Conservation (phyloP, 2,888 invertebrate genomes). For the Drosophila nr. fundita region DNA sequence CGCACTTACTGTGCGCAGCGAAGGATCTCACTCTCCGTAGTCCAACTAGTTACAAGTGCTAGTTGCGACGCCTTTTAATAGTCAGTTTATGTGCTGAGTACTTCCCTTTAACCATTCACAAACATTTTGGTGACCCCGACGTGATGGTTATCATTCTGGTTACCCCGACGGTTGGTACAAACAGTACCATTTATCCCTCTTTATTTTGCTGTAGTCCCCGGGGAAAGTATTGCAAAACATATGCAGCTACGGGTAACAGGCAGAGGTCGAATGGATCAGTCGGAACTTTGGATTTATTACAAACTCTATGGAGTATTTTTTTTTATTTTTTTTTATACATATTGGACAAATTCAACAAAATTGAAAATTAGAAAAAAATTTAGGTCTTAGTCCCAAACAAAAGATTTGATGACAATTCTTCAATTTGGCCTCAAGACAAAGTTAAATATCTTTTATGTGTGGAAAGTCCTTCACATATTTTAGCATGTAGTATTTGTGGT, state of each 20-base stretch:
- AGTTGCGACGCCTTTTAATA: no score
- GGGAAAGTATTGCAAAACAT: background rate
- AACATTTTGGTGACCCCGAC: no score
- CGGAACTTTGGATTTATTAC: slow-evolving; percentile 9
- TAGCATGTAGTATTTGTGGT: background rate
- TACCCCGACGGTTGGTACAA: no score
- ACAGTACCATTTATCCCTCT: background rate
- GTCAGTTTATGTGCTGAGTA: no score
- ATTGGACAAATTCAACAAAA: background rate
- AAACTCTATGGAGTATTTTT: slow-evolving; percentile 18
- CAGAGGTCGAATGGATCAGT: background rate
- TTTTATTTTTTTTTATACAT: background rate
- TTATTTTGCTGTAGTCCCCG: background rate
- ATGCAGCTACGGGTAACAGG: background rate
- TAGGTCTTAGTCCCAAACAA: background rate
- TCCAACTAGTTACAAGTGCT: no score
- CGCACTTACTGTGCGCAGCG: no score
- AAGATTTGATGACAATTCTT: background rate
- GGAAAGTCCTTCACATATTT: background rate
- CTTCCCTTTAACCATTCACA: no score
- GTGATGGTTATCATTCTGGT: no score
- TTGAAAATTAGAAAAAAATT: background rate
- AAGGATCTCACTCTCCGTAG: no score
- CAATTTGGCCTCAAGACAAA: background rate
- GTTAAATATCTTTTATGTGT: background rate